Conservation (phyloP, 2,797 vertebrate species). For the Thamnophis elegans region DNA sequence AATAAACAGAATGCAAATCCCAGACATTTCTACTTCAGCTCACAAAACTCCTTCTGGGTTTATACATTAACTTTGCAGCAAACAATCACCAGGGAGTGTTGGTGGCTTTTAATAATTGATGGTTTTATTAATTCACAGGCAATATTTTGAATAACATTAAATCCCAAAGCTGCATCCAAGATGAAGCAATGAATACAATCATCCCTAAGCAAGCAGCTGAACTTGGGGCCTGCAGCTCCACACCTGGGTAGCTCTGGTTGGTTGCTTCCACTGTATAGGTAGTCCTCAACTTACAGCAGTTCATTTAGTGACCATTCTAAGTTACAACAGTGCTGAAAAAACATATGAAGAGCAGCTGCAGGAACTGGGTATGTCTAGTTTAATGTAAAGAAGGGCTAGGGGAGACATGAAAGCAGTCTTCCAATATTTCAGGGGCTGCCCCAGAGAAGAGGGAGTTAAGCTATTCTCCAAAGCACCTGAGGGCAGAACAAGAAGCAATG, state of each 20-base stretch:
- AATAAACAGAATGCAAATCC: too few relatives aligned
- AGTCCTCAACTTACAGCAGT: background rate
- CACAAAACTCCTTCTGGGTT: conserved; percentile 45
- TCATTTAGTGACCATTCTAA: background rate
- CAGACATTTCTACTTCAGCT: conserved; percentile 24
- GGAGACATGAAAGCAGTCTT: too few relatives aligned
- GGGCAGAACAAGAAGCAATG: too few relatives aligned
- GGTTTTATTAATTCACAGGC: conserved; percentile 56
- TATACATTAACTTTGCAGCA: conserved; percentile 58
- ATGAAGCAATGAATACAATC: conserved; percentile 1
- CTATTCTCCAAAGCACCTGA: too few relatives aligned
- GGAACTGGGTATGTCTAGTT: too few relatives aligned
- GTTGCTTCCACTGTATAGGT: conserved; percentile 9
- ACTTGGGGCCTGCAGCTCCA: background rate
- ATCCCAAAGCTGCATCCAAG: conserved; percentile 21
- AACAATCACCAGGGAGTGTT: conserved; percentile 58
- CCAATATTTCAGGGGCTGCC: too few relatives aligned
- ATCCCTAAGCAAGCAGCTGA: background rate
- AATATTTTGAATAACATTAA: conserved; percentile 50
- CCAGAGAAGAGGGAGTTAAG: too few relatives aligned
- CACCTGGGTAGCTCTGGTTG: conserved; percentile 9
- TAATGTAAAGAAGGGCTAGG: too few relatives aligned
- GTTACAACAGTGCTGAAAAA: background rate
- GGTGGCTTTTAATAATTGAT: conserved; percentile 53
- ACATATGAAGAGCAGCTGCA: too few relatives aligned